A percentile compares a stretch with the other conserved stretches of the same genome.
phyloP scores from a whole-genome alignment of 2,113 vertebrate genomes.

The Desmodus rotundus region DNA sequence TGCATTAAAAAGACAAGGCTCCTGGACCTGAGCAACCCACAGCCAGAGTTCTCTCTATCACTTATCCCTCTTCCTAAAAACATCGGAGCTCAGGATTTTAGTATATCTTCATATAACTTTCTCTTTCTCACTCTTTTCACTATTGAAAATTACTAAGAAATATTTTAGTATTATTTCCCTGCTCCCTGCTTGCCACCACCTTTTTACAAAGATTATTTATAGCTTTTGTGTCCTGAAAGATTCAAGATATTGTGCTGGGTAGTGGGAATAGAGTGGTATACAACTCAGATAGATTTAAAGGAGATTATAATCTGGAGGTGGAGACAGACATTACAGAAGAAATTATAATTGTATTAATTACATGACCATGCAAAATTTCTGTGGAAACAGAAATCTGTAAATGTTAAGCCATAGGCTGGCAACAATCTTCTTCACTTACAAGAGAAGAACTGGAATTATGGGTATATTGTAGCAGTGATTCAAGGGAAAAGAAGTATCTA shows the following conservation, averaged over 20 bases:
- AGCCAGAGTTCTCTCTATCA: neutral
- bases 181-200: neutral
- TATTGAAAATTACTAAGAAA: neutral
- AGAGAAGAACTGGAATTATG: neutral
- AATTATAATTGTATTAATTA: constrained; percentile 6
- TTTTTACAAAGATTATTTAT: neutral
- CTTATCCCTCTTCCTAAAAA: neutral
- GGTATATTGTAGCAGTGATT: neutral
- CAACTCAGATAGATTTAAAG: neutral
- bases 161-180: neutral
- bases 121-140: neutral
- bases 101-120: neutral
- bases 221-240: neutral
- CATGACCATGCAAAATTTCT: neutral
- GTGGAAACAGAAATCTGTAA: neutral
- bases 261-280: neutral
- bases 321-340: neutral
- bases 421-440: neutral
- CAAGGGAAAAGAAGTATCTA: neutral
- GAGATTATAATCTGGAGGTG: neutral
- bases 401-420: neutral
- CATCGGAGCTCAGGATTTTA: neutral
- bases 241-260: neutral
- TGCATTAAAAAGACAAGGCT: neutral
- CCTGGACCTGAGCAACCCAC: neutral